Evolutionary conservation across 2,113 vertebrate genomes (phyloP), one percentile per base, ranked within the genome.

Genomic region (Nettapus auritus): DNA sequence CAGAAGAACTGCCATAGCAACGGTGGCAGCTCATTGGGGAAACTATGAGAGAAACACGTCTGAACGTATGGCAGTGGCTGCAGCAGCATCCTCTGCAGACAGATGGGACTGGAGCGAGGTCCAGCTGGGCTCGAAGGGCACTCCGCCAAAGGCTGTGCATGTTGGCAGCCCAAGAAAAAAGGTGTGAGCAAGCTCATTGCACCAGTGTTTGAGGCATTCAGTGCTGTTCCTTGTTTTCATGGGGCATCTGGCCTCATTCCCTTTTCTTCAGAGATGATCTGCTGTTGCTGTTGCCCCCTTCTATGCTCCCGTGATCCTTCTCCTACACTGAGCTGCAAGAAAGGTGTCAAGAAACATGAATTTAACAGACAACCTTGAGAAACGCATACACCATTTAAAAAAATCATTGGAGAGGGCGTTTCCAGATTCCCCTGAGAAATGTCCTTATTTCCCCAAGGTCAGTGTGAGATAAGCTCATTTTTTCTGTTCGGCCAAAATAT

Each of bases 1-100:
- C 44, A 57, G 63, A 73, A 86, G 26, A 71, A 96, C 93, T 94
- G 84, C 67, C 76, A 97, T 86, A 96, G 86, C 83, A 95, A 93
- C 70, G 29, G 20, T 17, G 9, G 55, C 48, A 91, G 77, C 25
- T 57, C 33, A 62, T 14, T 64, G 81, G 63, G 53, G 48, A 76
- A 94, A 67, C 26, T 16, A 28, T 38, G 88, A 88, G 53, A 18
- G 67, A 82, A 89, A 83, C 4, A 19, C 48, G 94, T 52, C 78
- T 52, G 46, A 15, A 8, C 1, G 4, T 18, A 19, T 16, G 40
- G 38, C 8, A 11, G 26, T 38, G 62, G 29, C 44, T 82, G 69
- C 50, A 60, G 40, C 34, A 28, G 21, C 6, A 17, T 14, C 5
- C 2, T 6, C 8, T 18, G 33, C 29, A 36, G 21, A 26, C 29